Conservation (phyloP, 2,888 invertebrate genomes). For the Ametastegia equiseti region DNA sequence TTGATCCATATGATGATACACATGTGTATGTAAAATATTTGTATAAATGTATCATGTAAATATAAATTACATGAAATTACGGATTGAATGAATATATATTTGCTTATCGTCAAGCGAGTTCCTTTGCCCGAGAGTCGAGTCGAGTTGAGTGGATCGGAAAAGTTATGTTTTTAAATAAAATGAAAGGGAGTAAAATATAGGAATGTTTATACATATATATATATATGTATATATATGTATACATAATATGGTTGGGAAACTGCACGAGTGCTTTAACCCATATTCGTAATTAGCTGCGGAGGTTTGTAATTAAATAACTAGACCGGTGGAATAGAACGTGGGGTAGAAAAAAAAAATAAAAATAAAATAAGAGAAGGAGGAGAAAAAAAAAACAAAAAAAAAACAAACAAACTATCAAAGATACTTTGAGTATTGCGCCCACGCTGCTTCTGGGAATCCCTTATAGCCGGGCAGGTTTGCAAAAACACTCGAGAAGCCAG, state of each 20-base stretch:
- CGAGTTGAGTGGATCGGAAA: too few relatives aligned
- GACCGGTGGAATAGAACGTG: background rate
- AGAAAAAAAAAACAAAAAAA: background rate
- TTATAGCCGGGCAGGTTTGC: background rate
- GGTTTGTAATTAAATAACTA: conserved; percentile 10
- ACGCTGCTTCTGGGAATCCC: background rate
- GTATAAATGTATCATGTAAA: too few relatives aligned
- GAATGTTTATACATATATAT: too few relatives aligned
- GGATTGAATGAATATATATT: too few relatives aligned
- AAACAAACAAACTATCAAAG: background rate
- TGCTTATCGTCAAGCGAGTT: too few relatives aligned
- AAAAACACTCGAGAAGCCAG: conserved; percentile 11
- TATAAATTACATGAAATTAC: too few relatives aligned
- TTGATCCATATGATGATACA: too few relatives aligned
- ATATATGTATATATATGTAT: too few relatives aligned
- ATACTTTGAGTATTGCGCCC: background rate
- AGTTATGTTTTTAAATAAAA: too few relatives aligned
- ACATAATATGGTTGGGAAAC: background rate
- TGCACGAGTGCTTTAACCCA: background rate
- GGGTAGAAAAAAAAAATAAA: background rate
- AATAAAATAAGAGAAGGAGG: background rate
- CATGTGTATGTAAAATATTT: too few relatives aligned
- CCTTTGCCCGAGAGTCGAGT: too few relatives aligned
- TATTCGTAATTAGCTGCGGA: background rate
- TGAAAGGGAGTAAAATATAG: background rate